These are phyloP conservation scores for Okamejei kenojei DNA, from an alignment of 2,797 vertebrate genomes.

Conservation along the genomic window DNA sequence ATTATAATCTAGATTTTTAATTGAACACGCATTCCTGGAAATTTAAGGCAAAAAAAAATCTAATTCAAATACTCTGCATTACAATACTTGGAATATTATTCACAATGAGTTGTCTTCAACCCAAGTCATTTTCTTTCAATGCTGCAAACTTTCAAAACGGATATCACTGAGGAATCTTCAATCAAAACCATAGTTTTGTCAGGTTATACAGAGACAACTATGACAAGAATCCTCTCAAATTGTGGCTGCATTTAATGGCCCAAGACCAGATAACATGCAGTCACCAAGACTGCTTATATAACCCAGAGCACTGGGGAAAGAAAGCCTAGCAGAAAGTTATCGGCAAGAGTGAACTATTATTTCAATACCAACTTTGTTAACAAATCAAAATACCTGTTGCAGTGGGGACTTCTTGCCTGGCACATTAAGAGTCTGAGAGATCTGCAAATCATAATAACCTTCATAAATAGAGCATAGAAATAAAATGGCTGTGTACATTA, in stretches of 20 bases:
- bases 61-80: not conserved
- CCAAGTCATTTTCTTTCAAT: not conserved
- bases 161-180: not conserved
- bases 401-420: not conserved
- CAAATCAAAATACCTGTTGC: constrained; percentile 23
- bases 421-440: not conserved
- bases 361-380: not conserved
- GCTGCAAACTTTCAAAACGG: not conserved
- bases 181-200: not conserved
- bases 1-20: not conserved
- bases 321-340: not conserved
- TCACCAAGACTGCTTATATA: not conserved
- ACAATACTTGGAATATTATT: too few relatives aligned
- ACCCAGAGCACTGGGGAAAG: not conserved
- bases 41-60: not conserved
- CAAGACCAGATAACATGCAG: not conserved
- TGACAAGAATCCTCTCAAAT: not conserved
- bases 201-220: not conserved
- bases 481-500: not conserved
- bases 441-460: not conserved
- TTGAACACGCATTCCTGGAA: not conserved
- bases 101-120: not conserved
- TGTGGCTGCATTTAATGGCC: too few relatives aligned
- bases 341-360: not conserved
- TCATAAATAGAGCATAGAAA: not conserved